These are phyloP conservation scores for Diadophis punctatus DNA, from an alignment of 2,113 vertebrate species.

Conservation along the genomic window DNA sequence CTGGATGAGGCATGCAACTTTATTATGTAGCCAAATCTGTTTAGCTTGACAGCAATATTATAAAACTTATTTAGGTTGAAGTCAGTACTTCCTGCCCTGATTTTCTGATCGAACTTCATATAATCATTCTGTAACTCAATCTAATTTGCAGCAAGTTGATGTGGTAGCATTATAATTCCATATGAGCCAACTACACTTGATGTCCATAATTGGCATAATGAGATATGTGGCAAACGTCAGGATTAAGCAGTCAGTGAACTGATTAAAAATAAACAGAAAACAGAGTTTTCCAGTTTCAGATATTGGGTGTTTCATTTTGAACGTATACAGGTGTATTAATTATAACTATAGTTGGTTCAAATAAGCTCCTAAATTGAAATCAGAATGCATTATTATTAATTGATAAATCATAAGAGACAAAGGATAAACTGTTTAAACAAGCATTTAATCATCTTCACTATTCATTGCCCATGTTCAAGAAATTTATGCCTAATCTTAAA, in stretches of 20 bases:
- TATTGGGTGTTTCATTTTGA: background rate
- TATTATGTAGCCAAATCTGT: background rate
- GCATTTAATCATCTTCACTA: constrained; percentile 15
- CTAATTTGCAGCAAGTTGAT: too few relatives aligned
- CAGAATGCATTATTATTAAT: background rate
- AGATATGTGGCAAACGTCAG: background rate
- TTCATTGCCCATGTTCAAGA: background rate
- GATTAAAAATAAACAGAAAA: too few relatives aligned
- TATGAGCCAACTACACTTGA: background rate
- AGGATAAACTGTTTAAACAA: background rate
- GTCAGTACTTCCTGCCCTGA: background rate
- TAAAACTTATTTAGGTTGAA: background rate
- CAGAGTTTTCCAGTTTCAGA: background rate
- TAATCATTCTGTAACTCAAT: background rate
- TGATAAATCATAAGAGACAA: background rate
- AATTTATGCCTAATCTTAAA: background rate
- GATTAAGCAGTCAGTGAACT: too few relatives aligned
- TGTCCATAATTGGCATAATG: background rate
- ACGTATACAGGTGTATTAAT: background rate
- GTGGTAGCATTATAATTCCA: too few relatives aligned
- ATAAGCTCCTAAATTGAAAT: background rate
- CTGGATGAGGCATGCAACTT: background rate
- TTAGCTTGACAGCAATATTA: background rate
- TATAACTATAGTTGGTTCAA: background rate
- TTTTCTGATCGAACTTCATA: background rate